phyloP scores from a whole-genome alignment of 2,888 invertebrate genomes.

The Xylota segnis region DNA sequence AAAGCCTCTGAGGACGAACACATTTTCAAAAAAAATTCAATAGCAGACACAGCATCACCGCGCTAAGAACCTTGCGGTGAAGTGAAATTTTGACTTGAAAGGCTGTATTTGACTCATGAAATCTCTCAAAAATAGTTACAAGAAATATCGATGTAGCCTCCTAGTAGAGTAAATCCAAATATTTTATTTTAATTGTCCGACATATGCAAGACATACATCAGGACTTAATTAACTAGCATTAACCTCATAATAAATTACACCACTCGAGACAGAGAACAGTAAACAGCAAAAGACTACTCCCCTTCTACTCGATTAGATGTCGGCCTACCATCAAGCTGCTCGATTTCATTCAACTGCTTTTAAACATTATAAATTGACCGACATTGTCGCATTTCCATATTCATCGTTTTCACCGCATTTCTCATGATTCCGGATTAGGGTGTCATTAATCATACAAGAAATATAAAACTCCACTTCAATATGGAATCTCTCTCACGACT shows the following conservation, averaged over 20 bases:
- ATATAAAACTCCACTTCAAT: slow-evolving; percentile 34
- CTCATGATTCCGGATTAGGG: slow-evolving; percentile 69
- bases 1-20: too few relatives aligned
- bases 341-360: slow-evolving; percentile 65
- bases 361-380: slow-evolving; percentile 69
- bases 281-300: background rate
- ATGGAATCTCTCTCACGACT: slow-evolving; percentile 42
- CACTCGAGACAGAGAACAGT: slow-evolving; percentile 1
- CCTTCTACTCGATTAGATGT: slow-evolving; percentile 39
- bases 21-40: too few relatives aligned
- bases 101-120: too few relatives aligned
- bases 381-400: slow-evolving; percentile 73
- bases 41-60: too few relatives aligned
- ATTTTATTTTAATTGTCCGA: background rate
- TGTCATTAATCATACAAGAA: slow-evolving; percentile 68
- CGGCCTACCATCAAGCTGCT: slow-evolving; percentile 27
- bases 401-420: slow-evolving; percentile 68
- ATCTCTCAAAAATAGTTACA: too few relatives aligned
- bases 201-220: background rate
- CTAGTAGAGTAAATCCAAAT: background rate
- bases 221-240: slow-evolving; percentile 7
- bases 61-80: too few relatives aligned
- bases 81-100: too few relatives aligned
- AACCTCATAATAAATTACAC: background rate
- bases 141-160: too few relatives aligned